Evolutionary conservation across 2,797 vertebrate genomes (phyloP), one percentile per base, ranked within the genome.

Genomic region (Argyrosomus regius): DNA sequence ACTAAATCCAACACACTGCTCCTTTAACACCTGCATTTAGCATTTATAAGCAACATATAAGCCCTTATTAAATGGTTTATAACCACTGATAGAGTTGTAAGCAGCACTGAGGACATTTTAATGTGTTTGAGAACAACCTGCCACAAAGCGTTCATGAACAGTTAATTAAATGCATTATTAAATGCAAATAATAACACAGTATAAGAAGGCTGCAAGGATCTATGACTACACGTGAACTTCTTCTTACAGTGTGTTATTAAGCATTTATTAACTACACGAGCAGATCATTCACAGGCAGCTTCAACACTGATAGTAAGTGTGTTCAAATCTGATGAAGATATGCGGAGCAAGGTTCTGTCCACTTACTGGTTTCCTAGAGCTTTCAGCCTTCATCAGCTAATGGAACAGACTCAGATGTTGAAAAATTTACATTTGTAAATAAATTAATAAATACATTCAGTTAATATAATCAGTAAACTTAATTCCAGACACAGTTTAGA

Each of bases 21-120:
- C 35, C n/a, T 56, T 28, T 0, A 71, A 77, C 13, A 6, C 31
- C 4, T 2, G 1, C 9, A 22, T 62, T 64, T 49, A 18, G 5
- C 48, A 57, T 75, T 68, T 53, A 31, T 66, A 46, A 66, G 66
- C 24, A 62, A 16, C 10, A 12, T 18, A 56, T 45, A 26, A 66
- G 31, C 18, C 6, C 66, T 20, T 57, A 65, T 52, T 64, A 28
- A 49, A 54, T 61, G 28, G 28, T 53, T 80, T 45, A 22, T 26
- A 67, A 43, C 41, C 7, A 22, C 35, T 61, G 4, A 26, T 48
- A 18, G 10, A 49, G 26, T 18, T 48, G 17, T 52, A 45, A 48
- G 20, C 22, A 28, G 24, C 14, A 11, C 7, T 22, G 11, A 56
- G 31, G 70, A 68, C 9, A 35, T 50, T 68, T 71, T 49, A 12